Percentiles rank a stretch among this genome's conserved stretches.
These are phyloP conservation scores for Alectura lathami DNA, from an alignment of 2,113 vertebrate species.

Conservation along the genomic window DNA sequence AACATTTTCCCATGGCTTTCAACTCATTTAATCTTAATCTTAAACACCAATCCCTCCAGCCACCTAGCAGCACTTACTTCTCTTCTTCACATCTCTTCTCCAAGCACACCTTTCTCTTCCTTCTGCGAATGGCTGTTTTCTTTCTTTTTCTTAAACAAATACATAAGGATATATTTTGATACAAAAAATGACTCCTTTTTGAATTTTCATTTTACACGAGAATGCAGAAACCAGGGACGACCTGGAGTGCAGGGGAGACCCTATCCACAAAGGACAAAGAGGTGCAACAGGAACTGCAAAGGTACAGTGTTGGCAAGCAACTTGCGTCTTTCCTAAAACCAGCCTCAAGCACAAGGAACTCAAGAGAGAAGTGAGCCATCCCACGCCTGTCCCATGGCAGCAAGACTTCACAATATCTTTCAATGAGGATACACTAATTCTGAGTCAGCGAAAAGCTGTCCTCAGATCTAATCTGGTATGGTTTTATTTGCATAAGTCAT, in stretches of 20 bases:
- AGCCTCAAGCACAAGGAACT: neutral
- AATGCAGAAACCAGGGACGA: neutral
- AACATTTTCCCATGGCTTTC: neutral
- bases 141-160: neutral
- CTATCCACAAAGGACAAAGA: neutral
- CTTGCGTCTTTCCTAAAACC: neutral
- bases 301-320: fast-evolving
- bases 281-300: neutral
- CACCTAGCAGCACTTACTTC: neutral
- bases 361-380: neutral
- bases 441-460: neutral
- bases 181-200: neutral
- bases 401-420: neutral
- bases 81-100: neutral
- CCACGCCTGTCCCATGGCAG: neutral
- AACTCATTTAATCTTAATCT: neutral
- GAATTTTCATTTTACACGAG: neutral
- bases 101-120: neutral
- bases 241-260: neutral
- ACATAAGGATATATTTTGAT: fast-evolving
- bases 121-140: neutral
- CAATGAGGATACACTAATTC: neutral
- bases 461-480: neutral
- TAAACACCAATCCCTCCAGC: neutral
- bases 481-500: neutral